Base-by-base conservation (phyloP, 1,140 invertebrate genomes). In the Oscheius sp. region DNA sequence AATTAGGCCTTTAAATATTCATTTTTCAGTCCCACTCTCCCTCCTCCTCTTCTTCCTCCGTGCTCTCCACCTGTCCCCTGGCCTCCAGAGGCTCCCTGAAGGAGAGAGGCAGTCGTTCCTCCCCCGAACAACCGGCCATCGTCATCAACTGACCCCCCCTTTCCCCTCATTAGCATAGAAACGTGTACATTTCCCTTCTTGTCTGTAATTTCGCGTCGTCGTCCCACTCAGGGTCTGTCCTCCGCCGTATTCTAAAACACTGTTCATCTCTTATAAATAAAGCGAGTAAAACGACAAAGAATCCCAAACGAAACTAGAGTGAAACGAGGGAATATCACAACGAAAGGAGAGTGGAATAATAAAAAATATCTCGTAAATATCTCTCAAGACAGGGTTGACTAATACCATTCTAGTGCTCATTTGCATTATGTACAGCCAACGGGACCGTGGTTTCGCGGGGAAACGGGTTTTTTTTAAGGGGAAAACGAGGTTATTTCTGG, bases 281-380 rank as follows among this genome's bases (percentile, higher is more conserved):
- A 55, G 28, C 15, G 49, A 23, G 7, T 55, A 55, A 55, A 55
- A 55, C 49, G n/a, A n/a, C n/a, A n/a, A n/a, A n/a, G n/a, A 55
- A 55, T 55, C 49, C 49, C 49, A 55, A 7, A 23, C 10, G 23
- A 55, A 55, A 7, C n/a, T n/a, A n/a, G n/a, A n/a, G n/a, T n/a
- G n/a, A n/a, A n/a, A n/a, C n/a, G n/a, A n/a, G n/a, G 23, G 49
- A 55, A 55, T 55, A 55, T 55, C 49, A 55, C 49, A 55, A n/a
- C n/a, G n/a, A n/a, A n/a, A n/a, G n/a, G n/a, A n/a, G n/a, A n/a
- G n/a, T n/a, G n/a, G n/a, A n/a, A n/a, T n/a, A n/a, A n/a, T n/a
- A n/a, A n/a, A n/a, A n/a, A n/a, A n/a, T n/a, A n/a, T n/a, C n/a
- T n/a, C n/a, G n/a, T n/a, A n/a, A n/a, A n/a, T n/a, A n/a, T n/a